These are phyloP conservation scores for Litocranius walleri DNA, from an alignment of 2,113 vertebrate genomes.

Conservation along the genomic window DNA sequence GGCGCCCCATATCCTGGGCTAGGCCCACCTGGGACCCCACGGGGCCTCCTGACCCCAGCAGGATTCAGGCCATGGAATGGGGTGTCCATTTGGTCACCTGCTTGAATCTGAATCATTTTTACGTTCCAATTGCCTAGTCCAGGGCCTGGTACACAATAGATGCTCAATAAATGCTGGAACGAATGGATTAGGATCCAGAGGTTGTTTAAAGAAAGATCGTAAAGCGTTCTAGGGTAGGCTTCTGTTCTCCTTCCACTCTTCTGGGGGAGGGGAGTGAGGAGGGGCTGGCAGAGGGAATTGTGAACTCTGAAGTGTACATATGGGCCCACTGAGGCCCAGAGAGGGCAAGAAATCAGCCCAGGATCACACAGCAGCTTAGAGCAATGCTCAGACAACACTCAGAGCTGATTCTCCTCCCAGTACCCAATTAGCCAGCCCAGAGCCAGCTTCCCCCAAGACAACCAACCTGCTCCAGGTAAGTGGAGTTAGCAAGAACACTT, in stretches of 20 bases:
- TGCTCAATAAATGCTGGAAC: constrained; percentile 5
- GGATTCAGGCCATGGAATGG: not conserved
- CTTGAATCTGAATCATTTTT: not conserved
- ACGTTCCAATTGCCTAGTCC: not conserved
- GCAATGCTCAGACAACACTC: not conserved
- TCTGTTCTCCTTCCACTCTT: not conserved
- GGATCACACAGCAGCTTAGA: not conserved
- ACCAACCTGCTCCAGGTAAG: not conserved
- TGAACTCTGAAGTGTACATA: not conserved
- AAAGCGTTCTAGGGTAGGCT: not conserved
- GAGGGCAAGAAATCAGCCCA: not conserved
- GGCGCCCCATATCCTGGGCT: not conserved
- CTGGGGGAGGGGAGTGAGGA: not conserved
- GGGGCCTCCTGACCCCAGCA: not conserved
- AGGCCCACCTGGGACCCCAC: not conserved
- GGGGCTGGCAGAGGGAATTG: not conserved
- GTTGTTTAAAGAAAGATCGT: not conserved
- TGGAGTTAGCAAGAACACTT: not conserved
- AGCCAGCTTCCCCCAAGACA: not conserved
- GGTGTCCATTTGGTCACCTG: not conserved
- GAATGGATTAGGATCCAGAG: not conserved
- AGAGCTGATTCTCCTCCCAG: not conserved
- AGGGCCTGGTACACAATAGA: not conserved
- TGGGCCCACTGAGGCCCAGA: not conserved
- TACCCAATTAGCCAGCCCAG: not conserved